phyloP scores from a whole-genome alignment of 1,140 invertebrate species.

The Calliphora vicina region DNA sequence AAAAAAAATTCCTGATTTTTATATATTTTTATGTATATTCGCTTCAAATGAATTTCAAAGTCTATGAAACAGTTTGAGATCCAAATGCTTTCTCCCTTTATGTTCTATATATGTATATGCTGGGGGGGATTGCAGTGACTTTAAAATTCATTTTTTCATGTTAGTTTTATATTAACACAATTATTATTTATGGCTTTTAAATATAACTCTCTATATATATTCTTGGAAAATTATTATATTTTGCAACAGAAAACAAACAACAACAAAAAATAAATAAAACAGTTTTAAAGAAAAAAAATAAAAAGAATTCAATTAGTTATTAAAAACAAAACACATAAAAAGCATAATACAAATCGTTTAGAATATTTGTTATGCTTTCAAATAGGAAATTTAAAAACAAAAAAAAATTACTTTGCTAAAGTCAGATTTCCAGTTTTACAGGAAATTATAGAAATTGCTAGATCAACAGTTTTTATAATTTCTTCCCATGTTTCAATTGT shows the following conservation, averaged over 20 bases:
- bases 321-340: not conserved
- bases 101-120: too few relatives aligned
- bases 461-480: too few relatives aligned
- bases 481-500: too few relatives aligned
- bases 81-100: too few relatives aligned
- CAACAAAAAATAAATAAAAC: not conserved
- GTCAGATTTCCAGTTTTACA: too few relatives aligned
- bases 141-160: not conserved
- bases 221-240: not conserved
- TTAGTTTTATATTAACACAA: not conserved
- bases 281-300: not conserved
- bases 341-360: not conserved
- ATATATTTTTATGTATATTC: not conserved
- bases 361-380: not conserved
- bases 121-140: too few relatives aligned
- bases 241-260: not conserved
- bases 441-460: too few relatives aligned
- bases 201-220: not conserved
- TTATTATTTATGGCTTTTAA: not conserved
- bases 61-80: too few relatives aligned
- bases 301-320: not conserved
- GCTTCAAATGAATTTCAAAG: not conserved
- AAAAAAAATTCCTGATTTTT: conserved; percentile 17
- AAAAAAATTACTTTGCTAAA: too few relatives aligned
- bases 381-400: too few relatives aligned